Conservation (phyloP, 2,888 invertebrate species). For the Ctenicera cuprea region DNA sequence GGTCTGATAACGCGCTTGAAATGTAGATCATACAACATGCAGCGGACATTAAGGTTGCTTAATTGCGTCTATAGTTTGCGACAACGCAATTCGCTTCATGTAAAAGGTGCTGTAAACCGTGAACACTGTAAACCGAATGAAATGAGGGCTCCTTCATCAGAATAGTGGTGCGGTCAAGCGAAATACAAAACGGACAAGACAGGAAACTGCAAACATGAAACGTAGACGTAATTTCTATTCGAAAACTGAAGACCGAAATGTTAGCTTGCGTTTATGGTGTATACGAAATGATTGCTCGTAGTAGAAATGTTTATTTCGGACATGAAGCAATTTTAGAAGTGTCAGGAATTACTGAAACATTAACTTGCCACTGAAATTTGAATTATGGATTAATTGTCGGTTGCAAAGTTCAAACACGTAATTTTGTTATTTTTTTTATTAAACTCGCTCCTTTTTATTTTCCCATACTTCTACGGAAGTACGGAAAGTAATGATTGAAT, state of each 20-base stretch:
- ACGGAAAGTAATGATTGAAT: too few relatives aligned
- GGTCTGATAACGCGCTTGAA: too few relatives aligned
- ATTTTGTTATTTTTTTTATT: too few relatives aligned
- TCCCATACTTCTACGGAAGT: too few relatives aligned
- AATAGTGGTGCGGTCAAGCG: slow-evolving; percentile 30
- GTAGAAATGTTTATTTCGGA: not conserved
- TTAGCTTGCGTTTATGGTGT: slow-evolving; percentile 5
- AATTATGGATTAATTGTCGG: too few relatives aligned
- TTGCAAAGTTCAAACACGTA: too few relatives aligned
- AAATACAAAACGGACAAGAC: slow-evolving; percentile 27
- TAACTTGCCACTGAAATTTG: not conserved
- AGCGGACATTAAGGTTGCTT: too few relatives aligned
- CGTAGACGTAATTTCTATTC: slow-evolving; percentile 16
- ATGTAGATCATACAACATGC: too few relatives aligned
- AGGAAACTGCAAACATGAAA: slow-evolving; percentile 31
- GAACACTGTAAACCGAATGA: slow-evolving; percentile 1
- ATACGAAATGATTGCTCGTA: not conserved
- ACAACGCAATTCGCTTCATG: not conserved
- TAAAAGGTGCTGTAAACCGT: not conserved
- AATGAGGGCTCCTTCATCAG: slow-evolving; percentile 19
- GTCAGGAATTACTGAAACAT: not conserved
- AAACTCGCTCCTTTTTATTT: too few relatives aligned
- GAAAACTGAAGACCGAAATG: slow-evolving; percentile 18
- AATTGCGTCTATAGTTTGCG: too few relatives aligned
- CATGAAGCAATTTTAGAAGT: slow-evolving; percentile 6